Evolutionary conservation across 92 coral and sea anemone genomes (phyloP).

Genomic region (Actinostola sp.): DNA sequence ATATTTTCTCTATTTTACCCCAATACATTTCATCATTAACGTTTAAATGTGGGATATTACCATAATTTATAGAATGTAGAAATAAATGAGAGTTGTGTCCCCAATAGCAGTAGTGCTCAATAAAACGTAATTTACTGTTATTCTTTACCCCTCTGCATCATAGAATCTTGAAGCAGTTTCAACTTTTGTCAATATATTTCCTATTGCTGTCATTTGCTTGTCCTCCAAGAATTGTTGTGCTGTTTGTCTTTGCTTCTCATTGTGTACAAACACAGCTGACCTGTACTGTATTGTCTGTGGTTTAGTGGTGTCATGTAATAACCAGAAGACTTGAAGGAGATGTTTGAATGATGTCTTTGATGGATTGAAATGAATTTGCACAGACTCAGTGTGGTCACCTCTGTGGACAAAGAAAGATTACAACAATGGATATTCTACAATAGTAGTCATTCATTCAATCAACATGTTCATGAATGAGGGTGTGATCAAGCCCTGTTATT

Average conservation of each 20-base stretch:
- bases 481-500: no score
- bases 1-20: no score
- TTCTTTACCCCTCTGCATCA: conserved; percentile 80
- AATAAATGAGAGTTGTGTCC: neutral
- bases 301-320: conserved; percentile 62
- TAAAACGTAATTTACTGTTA: neutral
- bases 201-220: conserved; percentile 13
- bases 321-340: conserved; percentile 69
- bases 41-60: no score
- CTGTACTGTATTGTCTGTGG: conserved; percentile 57
- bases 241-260: conserved; percentile 52
- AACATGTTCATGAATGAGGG: no score
- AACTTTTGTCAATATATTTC: conserved; percentile 47
- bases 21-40: no score
- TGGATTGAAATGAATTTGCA: conserved; percentile 70
- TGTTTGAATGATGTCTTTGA: conserved; percentile 43
- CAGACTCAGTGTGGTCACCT: conserved; percentile 77
- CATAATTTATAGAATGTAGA: neutral
- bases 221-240: conserved; percentile 58
- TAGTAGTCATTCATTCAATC: no score
- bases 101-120: neutral
- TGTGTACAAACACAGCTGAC: conserved; percentile 74
- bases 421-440: no score
- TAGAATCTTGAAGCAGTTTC: conserved; percentile 63
- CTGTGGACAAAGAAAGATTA: conserved; percentile 25